These are phyloP conservation scores for Scophthalmus maximus DNA, from an alignment of 2,113 vertebrate species.

Conservation along the genomic window DNA sequence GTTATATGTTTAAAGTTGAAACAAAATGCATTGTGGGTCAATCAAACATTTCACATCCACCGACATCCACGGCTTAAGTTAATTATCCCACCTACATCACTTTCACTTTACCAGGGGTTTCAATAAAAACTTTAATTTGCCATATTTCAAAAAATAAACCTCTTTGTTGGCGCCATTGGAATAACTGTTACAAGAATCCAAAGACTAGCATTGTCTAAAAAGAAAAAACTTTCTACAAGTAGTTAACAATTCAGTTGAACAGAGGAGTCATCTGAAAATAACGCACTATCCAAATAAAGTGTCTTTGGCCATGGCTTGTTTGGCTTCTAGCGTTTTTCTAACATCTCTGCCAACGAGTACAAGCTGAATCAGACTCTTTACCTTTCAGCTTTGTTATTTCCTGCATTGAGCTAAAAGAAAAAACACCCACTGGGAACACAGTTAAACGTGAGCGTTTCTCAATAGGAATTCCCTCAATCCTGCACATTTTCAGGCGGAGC, in stretches of 20 bases:
- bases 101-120: not conserved
- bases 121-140: no score
- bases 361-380: slow-evolving; percentile 3
- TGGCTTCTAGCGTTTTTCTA: no score
- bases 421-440: not conserved
- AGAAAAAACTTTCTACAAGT: not conserved
- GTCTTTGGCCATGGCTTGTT: no score
- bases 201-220: not conserved
- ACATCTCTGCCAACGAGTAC: not conserved
- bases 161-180: no score
- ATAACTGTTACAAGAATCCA: not conserved
- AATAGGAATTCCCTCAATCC: slow-evolving; percentile 40
- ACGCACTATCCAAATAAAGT: no score
- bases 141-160: no score
- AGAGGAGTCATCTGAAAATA: no score
- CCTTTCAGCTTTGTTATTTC: not conserved
- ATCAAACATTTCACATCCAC: not conserved
- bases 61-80: not conserved
- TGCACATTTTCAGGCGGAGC: slow-evolving; percentile 29
- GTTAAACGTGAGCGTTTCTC: slow-evolving; percentile 11
- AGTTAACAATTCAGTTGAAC: no score
- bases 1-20: not conserved
- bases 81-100: not conserved
- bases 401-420: slow-evolving; percentile 12
- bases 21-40: not conserved